These are phyloP conservation scores for Ginglymostoma cirratum DNA, from an alignment of 2,113 vertebrate genomes.

Conservation along the genomic window DNA sequence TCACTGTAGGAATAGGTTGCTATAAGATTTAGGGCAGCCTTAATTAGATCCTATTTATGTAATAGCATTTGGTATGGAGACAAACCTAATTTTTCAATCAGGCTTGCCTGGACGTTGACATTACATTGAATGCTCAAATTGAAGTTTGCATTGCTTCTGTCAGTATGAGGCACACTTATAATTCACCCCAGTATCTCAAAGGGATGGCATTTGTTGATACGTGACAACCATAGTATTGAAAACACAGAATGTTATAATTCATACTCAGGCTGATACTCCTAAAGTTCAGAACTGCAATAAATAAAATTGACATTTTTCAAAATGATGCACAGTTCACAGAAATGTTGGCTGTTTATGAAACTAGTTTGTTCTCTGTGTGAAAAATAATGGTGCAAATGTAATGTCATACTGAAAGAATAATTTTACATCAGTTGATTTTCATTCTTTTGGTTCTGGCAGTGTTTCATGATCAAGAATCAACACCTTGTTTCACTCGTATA, in stretches of 20 bases:
- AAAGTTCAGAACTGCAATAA: not conserved
- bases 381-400: conserved; percentile 1
- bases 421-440: not conserved
- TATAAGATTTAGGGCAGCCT: not conserved
- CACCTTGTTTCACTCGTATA: not conserved
- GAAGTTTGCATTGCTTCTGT: not conserved
- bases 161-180: not conserved
- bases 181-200: not conserved
- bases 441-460: not conserved
- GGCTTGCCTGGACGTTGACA: not conserved
- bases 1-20: not conserved
- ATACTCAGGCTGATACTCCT: not conserved
- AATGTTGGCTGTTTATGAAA: not conserved
- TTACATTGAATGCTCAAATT: not conserved
- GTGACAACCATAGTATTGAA: not conserved
- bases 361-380: not conserved
- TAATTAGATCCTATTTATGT: not conserved
- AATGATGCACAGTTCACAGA: not conserved
- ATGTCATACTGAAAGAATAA: not conserved
- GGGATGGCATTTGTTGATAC: not conserved
- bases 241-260: not conserved
- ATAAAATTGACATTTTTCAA: not conserved
- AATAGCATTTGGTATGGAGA: not conserved
- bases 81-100: not conserved
- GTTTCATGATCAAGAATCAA: not conserved